Percentiles rank a stretch among this genome's conserved stretches.
These are phyloP conservation scores for Denticeps clupeoides DNA, from an alignment of 2,797 vertebrate genomes.

Conservation along the genomic window DNA sequence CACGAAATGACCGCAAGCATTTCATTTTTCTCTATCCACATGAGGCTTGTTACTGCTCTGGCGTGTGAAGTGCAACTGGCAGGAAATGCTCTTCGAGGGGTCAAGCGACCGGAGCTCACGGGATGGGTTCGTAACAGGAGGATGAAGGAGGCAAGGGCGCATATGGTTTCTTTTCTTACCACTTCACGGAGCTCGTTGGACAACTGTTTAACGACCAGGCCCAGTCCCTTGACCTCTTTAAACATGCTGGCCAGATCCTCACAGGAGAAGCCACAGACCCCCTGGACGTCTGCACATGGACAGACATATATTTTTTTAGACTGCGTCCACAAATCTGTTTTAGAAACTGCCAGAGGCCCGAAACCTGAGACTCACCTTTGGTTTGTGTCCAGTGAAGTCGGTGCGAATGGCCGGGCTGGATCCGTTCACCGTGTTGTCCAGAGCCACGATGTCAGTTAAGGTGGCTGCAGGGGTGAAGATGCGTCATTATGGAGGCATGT, in stretches of 20 bases:
- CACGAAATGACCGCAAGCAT: no score
- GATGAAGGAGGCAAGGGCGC: neutral
- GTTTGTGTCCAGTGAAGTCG: slow-evolving; percentile 86
- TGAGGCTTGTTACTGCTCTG: slow-evolving; percentile 53
- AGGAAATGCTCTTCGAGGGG: no score
- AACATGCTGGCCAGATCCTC: slow-evolving; percentile 86
- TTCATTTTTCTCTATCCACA: slow-evolving; percentile 49
- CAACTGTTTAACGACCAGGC: slow-evolving; percentile 76
- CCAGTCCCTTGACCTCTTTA: slow-evolving; percentile 80
- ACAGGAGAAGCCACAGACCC: slow-evolving; percentile 90
- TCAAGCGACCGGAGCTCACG: neutral
- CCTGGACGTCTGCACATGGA: slow-evolving; percentile 60
- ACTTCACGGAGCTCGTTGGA: slow-evolving; percentile 76
- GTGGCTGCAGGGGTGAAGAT: slow-evolving; percentile 38
- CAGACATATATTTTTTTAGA: slow-evolving; percentile 9
- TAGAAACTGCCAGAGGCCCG: slow-evolving; percentile 4
- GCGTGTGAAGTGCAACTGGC: no score
- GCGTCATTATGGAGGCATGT: no score
- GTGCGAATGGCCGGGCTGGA: slow-evolving; percentile 90
- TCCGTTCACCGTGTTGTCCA: slow-evolving; percentile 84
- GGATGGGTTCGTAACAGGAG: neutral
- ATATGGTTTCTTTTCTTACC: slow-evolving; percentile 60
- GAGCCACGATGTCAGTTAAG: slow-evolving; percentile 70
- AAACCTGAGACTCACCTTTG: slow-evolving; percentile 58
- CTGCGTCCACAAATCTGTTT: slow-evolving; percentile 1